Base-by-base conservation (phyloP, 2,797 vertebrate genomes). In the Astyanax mexicanus region DNA sequence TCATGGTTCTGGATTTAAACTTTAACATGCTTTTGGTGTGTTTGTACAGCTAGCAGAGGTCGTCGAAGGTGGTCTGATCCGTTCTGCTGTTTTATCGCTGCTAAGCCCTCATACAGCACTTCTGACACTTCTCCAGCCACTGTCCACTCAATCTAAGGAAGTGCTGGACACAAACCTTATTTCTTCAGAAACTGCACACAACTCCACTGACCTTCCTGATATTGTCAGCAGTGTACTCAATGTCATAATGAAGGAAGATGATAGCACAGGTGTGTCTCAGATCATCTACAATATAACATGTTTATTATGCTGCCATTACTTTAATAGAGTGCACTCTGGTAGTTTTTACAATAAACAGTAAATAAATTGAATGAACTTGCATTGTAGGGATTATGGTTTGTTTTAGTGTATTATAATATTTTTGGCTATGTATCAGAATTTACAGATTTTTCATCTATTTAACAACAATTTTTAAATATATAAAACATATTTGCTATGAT, bases 61-160 rank as follows among this genome's bases (percentile, higher is more conserved):
- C 4, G 88, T 81, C 29, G 79, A 92, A 57, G 74, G 82, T 6
- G 87, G 88, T 75, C 84, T 90, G 15, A 76, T 89, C 5, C 72
- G 84, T 80, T 93, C 95, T 0, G 97, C 95, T 4, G 81, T 99
- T 69, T 80, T 99, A 25, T 95, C 94, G 1, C 93, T 94, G 0
- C 75, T 96, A 64, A 96, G 95, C 0, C 74, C 85, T n/a, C 84
- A 44, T 12, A 75, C 93, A 6, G 93, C 93, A 21, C 21, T 96
- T 80, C 93, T 99, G 78, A 93, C 92, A 45, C 0, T 97, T 37
- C 74, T 97, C n/a, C 80, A 75, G 51, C 65, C 88, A 5, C 83
- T 82, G n/a, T 72, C 84, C 32, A 15, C 71, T 1, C 75, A 51
- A 62, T 84, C 83, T 19, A 49, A 83, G n/a, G 88, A 42, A 19